These are phyloP conservation scores for Apogon hyalosoma DNA, from an alignment of 2,797 vertebrate genomes.

Conservation along the genomic window DNA sequence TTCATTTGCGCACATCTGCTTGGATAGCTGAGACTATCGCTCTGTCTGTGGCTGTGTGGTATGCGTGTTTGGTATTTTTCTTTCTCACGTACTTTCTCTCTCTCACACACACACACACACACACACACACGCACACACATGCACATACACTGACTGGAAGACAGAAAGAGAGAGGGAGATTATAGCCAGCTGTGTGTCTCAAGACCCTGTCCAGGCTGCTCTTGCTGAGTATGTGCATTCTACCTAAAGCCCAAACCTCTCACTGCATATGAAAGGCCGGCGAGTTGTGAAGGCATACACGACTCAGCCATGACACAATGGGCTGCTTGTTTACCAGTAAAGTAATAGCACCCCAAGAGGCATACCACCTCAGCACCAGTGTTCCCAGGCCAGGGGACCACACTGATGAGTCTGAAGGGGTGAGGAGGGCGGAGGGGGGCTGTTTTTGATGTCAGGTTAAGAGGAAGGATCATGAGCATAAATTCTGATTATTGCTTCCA, in stretches of 20 bases:
- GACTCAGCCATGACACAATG: constrained; percentile 85
- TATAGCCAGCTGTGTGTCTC: constrained; percentile 72
- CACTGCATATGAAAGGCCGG: constrained; percentile 87
- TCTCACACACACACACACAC: constrained; percentile 23
- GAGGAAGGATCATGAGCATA: constrained; percentile 56
- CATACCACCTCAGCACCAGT: constrained; percentile 82
- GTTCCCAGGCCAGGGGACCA: constrained; percentile 79
- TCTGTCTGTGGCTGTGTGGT: constrained; percentile 63
- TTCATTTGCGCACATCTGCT: constrained; percentile 62
- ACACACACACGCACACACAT: constrained; percentile 31
- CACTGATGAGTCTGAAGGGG: constrained; percentile 57
- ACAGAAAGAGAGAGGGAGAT: constrained; percentile 37
- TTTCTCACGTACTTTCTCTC: constrained; percentile 56
- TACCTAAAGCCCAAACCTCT: constrained; percentile 77
- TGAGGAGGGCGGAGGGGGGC: background rate
- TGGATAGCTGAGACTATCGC: constrained; percentile 67
- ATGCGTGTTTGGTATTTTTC: constrained; percentile 67
- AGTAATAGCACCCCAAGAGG: constrained; percentile 85
- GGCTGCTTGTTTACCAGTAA: constrained; percentile 91
- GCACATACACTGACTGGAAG: constrained; percentile 12
- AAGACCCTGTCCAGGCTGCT: constrained; percentile 81
- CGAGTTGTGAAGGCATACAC: constrained; percentile 78
- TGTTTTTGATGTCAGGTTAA: constrained; percentile 62
- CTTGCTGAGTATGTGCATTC: constrained; percentile 89
- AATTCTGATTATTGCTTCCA: constrained; percentile 52